Evolutionary conservation across 2,113 vertebrate genomes (phyloP), one percentile per base, ranked within the genome.

Genomic region (Sclerurus mexicanus): DNA sequence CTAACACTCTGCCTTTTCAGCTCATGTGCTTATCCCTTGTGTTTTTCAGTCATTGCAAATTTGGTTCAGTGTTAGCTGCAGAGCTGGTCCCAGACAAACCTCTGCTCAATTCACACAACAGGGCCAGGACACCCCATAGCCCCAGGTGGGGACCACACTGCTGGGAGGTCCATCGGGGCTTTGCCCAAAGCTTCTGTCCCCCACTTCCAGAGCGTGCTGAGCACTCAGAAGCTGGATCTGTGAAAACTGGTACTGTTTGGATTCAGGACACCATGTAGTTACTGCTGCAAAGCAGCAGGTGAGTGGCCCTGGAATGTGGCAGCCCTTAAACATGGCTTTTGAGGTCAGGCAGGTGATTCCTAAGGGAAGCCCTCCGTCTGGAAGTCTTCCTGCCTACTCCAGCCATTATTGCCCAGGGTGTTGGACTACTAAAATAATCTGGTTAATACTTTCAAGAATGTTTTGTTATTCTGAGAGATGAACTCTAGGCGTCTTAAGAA

Each of bases 121-220:
- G 3, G 31, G 10, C 27, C 42, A 67, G 72, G 24, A 3, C 33
- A 59, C 6, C 56, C 30, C 0, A 30, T 23, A 84, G 56, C 31
- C 46, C 63, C 4, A 3, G 17, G 13, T 7, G 10, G 6, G 52
- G 25, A 66, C 16, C 25, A 49, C 2, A 0, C 47, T 0, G 0
- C 33, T 33, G 35, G 35, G 39, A 75, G 13, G 17, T 7, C 30
- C 37, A 20, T 2, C 23, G 16, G 19, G 23, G 10, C 52, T 55
- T 46, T 4, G 5, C 28, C 40, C 40, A 5, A 53, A 60, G 6
- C n/a, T 66, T 47, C 76, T 74, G 33, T 19, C 19, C 23, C 35
- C 59, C 1, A 0, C 37, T 68, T 47, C 52, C 44, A 85, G 58
- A 31, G 53, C 40, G 22, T 0, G 0, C 50, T 58, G 25, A 7